Conservation (phyloP, 2,797 vertebrate species). For the Pantherophis vulpinus region DNA sequence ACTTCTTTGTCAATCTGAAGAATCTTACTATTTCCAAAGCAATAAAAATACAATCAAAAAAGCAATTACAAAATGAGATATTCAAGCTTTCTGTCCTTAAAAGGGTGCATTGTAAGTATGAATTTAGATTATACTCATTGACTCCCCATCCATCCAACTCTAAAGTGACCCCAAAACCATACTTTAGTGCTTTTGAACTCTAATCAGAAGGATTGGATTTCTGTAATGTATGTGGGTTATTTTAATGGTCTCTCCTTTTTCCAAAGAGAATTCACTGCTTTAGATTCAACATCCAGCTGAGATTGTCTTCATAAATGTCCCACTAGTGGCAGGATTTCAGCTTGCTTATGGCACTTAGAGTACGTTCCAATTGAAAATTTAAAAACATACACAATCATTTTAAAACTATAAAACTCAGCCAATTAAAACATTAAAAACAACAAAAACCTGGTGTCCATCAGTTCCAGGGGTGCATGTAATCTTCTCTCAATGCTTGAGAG, state of each 20-base stretch:
- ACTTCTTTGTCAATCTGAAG: neutral
- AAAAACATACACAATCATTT: neutral
- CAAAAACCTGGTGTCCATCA: neutral
- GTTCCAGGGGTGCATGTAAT: neutral
- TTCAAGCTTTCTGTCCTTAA: neutral
- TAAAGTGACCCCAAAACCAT: neutral
- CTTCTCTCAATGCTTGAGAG: neutral
- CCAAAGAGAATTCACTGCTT: neutral
- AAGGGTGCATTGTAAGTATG: neutral
- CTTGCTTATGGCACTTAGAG: neutral
- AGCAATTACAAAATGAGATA: neutral
- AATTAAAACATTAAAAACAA: neutral
- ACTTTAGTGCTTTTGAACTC: neutral
- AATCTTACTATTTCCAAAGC: neutral
- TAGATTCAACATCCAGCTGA: neutral
- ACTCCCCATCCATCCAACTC: neutral
- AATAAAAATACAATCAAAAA: neutral
- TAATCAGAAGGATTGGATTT: neutral
- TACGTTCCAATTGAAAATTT: neutral
- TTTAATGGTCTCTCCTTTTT: neutral
- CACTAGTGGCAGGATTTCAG: neutral
- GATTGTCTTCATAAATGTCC: neutral
- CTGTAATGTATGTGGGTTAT: neutral
- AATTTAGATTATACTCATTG: neutral
- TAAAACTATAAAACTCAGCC: neutral